Percentiles rank a stretch among this genome's conserved stretches.
Evolutionary conservation across 1,140 invertebrate genomes (phyloP).

Genomic region (Aphaenogaster ashmeadi): DNA sequence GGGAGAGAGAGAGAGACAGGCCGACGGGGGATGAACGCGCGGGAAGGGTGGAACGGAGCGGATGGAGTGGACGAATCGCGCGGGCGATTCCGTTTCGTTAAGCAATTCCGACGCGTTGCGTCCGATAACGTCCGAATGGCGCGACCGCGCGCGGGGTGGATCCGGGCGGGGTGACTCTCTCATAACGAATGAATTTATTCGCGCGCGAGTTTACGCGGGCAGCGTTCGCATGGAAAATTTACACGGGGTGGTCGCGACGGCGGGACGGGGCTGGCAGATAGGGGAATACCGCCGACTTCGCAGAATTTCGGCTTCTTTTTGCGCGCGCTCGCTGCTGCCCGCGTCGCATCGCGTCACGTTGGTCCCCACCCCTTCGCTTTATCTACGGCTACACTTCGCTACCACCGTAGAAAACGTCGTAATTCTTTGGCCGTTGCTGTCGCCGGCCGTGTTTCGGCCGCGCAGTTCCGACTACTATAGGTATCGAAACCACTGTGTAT

Average conservation of each 20-base stretch:
- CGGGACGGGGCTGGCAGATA: constrained; percentile 62
- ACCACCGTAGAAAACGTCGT: constrained; percentile 20
- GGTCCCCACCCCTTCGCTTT: not conserved
- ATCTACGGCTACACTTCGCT: constrained; percentile 42
- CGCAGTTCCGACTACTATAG: not conserved
- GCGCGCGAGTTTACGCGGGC: constrained; percentile 71
- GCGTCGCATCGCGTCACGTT: not conserved
- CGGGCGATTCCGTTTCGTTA: constrained; percentile 77
- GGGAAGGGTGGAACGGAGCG: not conserved
- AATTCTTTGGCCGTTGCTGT: constrained; percentile 24
- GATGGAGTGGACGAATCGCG: constrained; percentile 29
- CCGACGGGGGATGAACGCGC: not conserved
- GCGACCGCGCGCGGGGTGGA: not conserved
- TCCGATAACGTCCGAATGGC: constrained; percentile 72
- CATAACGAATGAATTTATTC: constrained; percentile 78
- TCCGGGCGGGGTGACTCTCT: constrained; percentile 20
- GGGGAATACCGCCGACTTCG: constrained; percentile 68
- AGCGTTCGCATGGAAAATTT: constrained; percentile 74
- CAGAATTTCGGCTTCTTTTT: constrained; percentile 69
- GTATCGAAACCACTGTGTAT: not conserved
- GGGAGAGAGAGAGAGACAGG: not conserved
- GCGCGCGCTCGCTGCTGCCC: not conserved
- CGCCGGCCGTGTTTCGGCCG: not conserved
- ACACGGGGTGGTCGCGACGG: constrained; percentile 61
- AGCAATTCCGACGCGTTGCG: constrained; percentile 76